phyloP scores from a whole-genome alignment of 1,140 invertebrate genomes.

The Panagrolaimus sp. region DNA sequence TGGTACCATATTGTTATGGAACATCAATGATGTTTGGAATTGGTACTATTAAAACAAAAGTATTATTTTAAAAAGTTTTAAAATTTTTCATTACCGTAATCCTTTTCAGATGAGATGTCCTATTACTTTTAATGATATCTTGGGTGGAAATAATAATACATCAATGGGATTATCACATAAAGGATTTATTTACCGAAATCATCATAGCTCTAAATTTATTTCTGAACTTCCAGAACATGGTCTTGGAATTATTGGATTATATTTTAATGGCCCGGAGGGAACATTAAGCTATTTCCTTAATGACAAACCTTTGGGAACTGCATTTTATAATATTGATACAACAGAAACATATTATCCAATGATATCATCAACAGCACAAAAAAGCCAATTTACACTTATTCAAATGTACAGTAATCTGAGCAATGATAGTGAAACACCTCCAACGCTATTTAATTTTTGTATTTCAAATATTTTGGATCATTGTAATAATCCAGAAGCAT shows the following conservation, averaged over 20 bases:
- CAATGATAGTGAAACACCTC: not conserved
- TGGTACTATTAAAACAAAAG: not conserved
- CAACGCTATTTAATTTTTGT: not conserved
- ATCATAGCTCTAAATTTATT: constrained; percentile 10
- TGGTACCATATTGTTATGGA: constrained; percentile 24
- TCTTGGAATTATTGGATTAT: constrained; percentile 23
- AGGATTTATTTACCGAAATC: constrained; percentile 18
- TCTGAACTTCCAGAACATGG: not conserved
- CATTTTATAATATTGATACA: constrained; percentile 29
- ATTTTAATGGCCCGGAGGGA: constrained; percentile 29
- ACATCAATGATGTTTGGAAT: constrained; percentile 32
- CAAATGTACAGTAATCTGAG: not conserved
- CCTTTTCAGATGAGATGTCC: constrained; percentile 9
- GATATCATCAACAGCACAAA: constrained; percentile 28
- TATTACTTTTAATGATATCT: constrained; percentile 28
- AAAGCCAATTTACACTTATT: constrained; percentile 13
- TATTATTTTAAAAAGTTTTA: constrained; percentile 17
- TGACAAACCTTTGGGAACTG: constrained; percentile 21
- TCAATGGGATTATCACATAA: constrained; percentile 32
- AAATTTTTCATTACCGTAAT: constrained; percentile 12
- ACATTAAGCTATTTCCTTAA: constrained; percentile 32
- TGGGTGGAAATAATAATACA: constrained; percentile 21
- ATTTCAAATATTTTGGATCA: too few species aligned
- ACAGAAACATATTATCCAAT: constrained; percentile 27
- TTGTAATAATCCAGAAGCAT: too few species aligned